These are phyloP conservation scores for Sylvia borin DNA, from an alignment of 2,797 vertebrate species.

Conservation along the genomic window DNA sequence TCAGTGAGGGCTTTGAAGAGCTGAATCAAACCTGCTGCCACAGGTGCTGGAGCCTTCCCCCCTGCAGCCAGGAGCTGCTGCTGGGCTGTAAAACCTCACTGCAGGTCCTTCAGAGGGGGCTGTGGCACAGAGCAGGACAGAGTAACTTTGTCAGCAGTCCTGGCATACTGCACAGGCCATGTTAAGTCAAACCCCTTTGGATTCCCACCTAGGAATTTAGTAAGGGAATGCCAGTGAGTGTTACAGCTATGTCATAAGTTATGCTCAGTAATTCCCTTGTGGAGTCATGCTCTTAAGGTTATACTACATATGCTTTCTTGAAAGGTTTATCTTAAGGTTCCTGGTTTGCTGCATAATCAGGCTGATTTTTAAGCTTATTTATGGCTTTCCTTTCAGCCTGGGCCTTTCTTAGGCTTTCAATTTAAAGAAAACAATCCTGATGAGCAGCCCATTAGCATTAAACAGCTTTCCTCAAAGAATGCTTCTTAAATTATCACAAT, in stretches of 20 bases:
- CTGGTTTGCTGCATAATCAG: constrained; percentile 7
- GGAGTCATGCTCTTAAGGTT: neutral
- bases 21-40: neutral
- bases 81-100: neutral
- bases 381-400: neutral
- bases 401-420: neutral
- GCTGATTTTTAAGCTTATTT: constrained; percentile 23
- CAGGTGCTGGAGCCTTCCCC: neutral
- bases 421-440: constrained; percentile 44
- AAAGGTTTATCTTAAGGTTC: neutral
- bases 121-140: neutral
- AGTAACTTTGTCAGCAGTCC: neutral
- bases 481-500: constrained; percentile 23
- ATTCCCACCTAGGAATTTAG: neutral
- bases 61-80: neutral
- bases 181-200: neutral
- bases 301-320: neutral
- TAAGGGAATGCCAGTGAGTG: neutral
- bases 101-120: neutral
- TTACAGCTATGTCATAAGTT: neutral
- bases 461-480: constrained; percentile 31
- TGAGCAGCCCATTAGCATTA: constrained; percentile 27
- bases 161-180: neutral
- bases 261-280: neutral
- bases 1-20: neutral